A percentile compares a stretch with the other conserved stretches of the same genome.
phyloP scores from a whole-genome alignment of 2,888 invertebrate species.

The Papilio gigon region DNA sequence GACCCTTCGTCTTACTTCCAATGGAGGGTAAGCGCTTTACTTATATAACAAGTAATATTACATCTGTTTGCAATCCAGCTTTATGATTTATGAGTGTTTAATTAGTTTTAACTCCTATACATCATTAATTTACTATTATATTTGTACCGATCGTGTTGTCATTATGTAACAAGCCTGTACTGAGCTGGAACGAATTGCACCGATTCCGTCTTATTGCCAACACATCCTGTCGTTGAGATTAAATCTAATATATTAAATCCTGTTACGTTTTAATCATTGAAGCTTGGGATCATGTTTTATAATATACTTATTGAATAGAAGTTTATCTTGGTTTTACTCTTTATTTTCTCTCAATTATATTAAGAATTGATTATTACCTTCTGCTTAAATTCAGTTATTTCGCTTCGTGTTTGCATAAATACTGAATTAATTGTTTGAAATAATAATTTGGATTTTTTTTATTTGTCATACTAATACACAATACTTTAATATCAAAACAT shows the following conservation, averaged over 20 bases:
- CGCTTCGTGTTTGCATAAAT: background rate
- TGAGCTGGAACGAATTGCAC: background rate
- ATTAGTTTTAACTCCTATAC: background rate
- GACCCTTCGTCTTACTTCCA: slow-evolving; percentile 85
- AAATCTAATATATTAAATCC: background rate
- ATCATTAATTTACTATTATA: slow-evolving; percentile 9
- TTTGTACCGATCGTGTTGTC: slow-evolving; percentile 6
- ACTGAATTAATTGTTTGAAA: too few relatives aligned
- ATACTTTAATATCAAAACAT: too few relatives aligned
- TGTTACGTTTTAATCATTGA: background rate
- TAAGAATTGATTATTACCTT: too few relatives aligned
- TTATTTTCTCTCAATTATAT: too few relatives aligned
- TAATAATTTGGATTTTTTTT: background rate
- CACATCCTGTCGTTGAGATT: background rate
- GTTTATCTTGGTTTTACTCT: too few relatives aligned
- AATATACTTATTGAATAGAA: background rate
- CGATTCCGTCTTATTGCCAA: slow-evolving; percentile 9
- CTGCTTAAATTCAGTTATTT: background rate
- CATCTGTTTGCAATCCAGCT: background rate
- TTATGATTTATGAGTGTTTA: background rate
- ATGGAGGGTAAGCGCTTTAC: slow-evolving; percentile 83
- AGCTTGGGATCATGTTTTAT: background rate
- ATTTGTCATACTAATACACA: background rate
- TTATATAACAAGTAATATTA: slow-evolving; percentile 15
- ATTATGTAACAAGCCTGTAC: slow-evolving; percentile 18